phyloP scores from a whole-genome alignment of 2,113 vertebrate genomes.

The Sisor rabdophorus region DNA sequence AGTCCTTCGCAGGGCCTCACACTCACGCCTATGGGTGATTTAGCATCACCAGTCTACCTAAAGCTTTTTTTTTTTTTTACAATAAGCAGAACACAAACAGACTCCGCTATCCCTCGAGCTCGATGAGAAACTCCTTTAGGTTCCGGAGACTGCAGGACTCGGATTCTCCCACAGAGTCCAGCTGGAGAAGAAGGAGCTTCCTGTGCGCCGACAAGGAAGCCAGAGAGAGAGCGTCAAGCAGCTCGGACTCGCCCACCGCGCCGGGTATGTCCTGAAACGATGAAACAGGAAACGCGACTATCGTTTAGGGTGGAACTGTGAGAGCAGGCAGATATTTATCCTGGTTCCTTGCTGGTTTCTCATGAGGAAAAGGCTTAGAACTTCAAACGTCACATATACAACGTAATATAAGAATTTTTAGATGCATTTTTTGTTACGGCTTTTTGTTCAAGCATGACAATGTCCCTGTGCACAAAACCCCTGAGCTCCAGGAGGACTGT shows the following conservation, averaged over 20 bases:
- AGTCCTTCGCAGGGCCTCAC: no score
- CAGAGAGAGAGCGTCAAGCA: conserved; percentile 75
- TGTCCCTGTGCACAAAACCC: no score
- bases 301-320: neutral
- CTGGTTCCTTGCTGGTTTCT: no score
- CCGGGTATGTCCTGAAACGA: conserved; percentile 73
- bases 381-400: no score
- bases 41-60: no score
- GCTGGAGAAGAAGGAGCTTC: conserved; percentile 76
- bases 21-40: no score
- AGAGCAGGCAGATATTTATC: neutral
- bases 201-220: conserved; percentile 59
- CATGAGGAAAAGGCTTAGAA: no score
- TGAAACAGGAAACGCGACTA: neutral
- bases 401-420: no score
- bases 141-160: conserved; percentile 65
- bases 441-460: neutral
- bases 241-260: conserved; percentile 70
- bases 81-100: no score
- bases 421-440: no score
- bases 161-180: conserved; percentile 62
- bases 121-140: conserved; percentile 75
- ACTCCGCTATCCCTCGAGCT: conserved; percentile 54
- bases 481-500: no score
- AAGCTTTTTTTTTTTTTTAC: conserved; percentile 12